Conservation (phyloP, 1,140 invertebrate genomes). For the Neoseiulus cucumeris region DNA sequence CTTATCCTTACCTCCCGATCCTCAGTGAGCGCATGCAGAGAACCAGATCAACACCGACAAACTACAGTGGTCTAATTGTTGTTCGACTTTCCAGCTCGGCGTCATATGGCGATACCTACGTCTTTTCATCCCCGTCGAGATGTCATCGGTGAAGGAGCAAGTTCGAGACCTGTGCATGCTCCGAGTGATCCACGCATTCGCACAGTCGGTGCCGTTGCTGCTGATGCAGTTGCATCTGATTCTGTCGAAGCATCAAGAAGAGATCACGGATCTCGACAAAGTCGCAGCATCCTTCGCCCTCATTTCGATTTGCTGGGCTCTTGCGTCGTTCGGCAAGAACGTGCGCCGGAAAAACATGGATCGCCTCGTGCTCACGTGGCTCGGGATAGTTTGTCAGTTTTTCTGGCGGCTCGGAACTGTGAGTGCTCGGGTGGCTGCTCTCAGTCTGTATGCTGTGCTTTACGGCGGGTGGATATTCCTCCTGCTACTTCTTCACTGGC, state of each 20-base stretch:
- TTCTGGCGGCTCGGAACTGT: slow-evolving; percentile 46
- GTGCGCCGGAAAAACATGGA: slow-evolving; percentile 57
- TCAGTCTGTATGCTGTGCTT: slow-evolving; percentile 61
- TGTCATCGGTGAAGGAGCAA: slow-evolving; percentile 59
- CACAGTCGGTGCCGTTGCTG: slow-evolving; percentile 65
- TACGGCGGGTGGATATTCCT: slow-evolving; percentile 63
- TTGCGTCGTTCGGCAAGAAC: slow-evolving; percentile 73
- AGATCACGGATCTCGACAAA: slow-evolving; percentile 50
- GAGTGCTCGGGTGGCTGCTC: slow-evolving; percentile 49
- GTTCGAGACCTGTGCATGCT: slow-evolving; percentile 54
- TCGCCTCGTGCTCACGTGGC: slow-evolving; percentile 60
- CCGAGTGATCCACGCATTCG: slow-evolving; percentile 61
- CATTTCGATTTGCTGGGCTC: slow-evolving; percentile 67
- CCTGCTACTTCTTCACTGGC: slow-evolving; percentile 55
- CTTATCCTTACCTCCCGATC: too few species aligned
- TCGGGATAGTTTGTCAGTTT: slow-evolving; percentile 66
- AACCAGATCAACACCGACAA: too few species aligned
- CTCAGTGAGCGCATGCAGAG: too few species aligned
- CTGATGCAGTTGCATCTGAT: slow-evolving; percentile 55
- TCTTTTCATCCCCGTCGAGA: slow-evolving; percentile 61
- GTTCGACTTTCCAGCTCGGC: slow-evolving; percentile 56
- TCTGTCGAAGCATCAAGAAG: slow-evolving; percentile 29
- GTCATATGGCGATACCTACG: slow-evolving; percentile 74
- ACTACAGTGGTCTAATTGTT: too few species aligned
- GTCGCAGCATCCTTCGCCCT: slow-evolving; percentile 59